These are phyloP conservation scores for Drosophila borborema DNA, from an alignment of 2,888 invertebrate species.

Conservation along the genomic window DNA sequence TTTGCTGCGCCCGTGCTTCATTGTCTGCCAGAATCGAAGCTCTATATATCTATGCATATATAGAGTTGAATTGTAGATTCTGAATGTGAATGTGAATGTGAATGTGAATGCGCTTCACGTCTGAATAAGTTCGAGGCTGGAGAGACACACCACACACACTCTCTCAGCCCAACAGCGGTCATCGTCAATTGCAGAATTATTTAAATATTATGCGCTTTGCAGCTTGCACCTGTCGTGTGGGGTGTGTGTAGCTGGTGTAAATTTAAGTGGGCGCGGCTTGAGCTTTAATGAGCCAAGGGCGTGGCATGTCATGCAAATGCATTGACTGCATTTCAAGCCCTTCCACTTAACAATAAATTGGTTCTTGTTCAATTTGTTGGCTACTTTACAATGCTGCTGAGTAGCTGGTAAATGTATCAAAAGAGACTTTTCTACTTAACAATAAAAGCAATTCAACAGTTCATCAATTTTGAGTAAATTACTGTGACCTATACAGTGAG, in stretches of 20 bases:
- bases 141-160: slow-evolving; percentile 29
- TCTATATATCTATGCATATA: neutral
- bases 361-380: slow-evolving; percentile 14
- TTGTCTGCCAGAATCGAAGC: slow-evolving; percentile 28
- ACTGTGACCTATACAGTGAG: neutral
- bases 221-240: slow-evolving; percentile 64
- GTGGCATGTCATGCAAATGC: slow-evolving; percentile 49
- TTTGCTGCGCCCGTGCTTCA: slow-evolving; percentile 50
- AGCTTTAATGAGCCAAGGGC: slow-evolving; percentile 55
- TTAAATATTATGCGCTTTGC: slow-evolving; percentile 50
- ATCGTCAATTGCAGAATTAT: slow-evolving; percentile 49
- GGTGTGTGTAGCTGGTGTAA: slow-evolving; percentile 39
- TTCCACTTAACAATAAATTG: slow-evolving; percentile 25
- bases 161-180: slow-evolving; percentile 30
- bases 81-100: slow-evolving; percentile 14
- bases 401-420: neutral
- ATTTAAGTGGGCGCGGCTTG: slow-evolving; percentile 39
- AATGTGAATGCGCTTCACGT: slow-evolving; percentile 71
- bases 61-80: slow-evolving; percentile 26
- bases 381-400: neutral
- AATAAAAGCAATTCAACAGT: neutral
- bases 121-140: slow-evolving; percentile 76
- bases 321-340: slow-evolving; percentile 24
- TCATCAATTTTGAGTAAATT: neutral
- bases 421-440: neutral